phyloP scores from a whole-genome alignment of 2,113 vertebrate species.

The Corythornis cristatus region DNA sequence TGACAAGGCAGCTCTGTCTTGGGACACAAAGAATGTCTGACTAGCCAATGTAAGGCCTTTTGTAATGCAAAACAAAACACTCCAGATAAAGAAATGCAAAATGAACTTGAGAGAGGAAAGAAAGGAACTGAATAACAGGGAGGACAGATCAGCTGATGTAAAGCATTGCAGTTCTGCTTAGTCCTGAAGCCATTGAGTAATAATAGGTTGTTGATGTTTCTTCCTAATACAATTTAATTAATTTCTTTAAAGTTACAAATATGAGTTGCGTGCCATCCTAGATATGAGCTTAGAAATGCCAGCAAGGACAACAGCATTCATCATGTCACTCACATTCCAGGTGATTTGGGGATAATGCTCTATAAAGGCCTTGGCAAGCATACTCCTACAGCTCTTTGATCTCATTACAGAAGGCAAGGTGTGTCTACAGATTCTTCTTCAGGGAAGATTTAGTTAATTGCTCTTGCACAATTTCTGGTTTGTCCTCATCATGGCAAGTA shows the following conservation, averaged over 20 bases:
- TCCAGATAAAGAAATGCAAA: background rate
- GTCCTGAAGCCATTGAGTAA: background rate
- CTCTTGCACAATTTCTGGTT: conserved; percentile 24
- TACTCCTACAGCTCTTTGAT: conserved; percentile 43
- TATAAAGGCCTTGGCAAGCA: background rate
- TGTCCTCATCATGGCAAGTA: background rate
- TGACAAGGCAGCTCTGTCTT: background rate
- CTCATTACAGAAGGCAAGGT: conserved; percentile 38
- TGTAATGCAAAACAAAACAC: background rate
- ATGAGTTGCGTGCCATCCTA: background rate
- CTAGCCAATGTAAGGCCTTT: background rate
- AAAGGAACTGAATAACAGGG: background rate
- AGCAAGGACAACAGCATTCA: background rate
- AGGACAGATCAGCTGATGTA: background rate
- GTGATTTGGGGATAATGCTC: conserved; percentile 41
- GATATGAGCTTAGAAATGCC: background rate
- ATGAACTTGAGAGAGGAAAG: background rate
- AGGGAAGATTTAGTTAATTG: conserved; percentile 36
- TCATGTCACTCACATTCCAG: background rate
- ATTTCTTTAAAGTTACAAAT: background rate
- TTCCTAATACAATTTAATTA: conserved; percentile 14
- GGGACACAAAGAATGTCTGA: background rate
- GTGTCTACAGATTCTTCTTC: conserved; percentile 24
- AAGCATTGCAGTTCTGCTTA: background rate
- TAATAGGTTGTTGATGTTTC: background rate